Conservation (phyloP, 2,797 vertebrate genomes). For the Microctenopoma lineatum region DNA sequence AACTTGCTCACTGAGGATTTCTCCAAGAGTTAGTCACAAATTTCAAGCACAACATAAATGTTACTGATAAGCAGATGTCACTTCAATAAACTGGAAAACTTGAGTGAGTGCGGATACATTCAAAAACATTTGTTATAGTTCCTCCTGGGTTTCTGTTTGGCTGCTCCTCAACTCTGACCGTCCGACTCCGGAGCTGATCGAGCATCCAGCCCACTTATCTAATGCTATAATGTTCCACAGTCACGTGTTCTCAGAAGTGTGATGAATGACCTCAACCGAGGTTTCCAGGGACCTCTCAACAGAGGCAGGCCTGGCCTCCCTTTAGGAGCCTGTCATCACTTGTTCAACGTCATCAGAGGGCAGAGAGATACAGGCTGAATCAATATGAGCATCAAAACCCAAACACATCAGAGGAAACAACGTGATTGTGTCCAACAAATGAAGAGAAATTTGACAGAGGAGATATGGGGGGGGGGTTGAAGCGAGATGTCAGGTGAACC, state of each 20-base stretch:
- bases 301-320: slow-evolving; percentile 26
- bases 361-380: slow-evolving; percentile 1
- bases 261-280: slow-evolving; percentile 49
- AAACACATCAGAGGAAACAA: background rate
- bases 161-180: slow-evolving; percentile 13
- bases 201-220: slow-evolving; percentile 38
- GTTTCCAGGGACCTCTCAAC: slow-evolving; percentile 38
- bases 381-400: background rate
- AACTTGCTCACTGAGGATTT: slow-evolving; percentile 11
- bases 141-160: slow-evolving; percentile 7
- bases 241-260: slow-evolving; percentile 50
- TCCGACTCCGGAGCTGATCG: slow-evolving; percentile 38
- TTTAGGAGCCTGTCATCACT: slow-evolving; percentile 38
- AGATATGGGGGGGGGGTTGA: background rate
- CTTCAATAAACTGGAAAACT: background rate
- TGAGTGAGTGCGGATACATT: background rate
- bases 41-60: slow-evolving; percentile 6
- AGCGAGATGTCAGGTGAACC: background rate
- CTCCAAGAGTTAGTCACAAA: slow-evolving; percentile 7
- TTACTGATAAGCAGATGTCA: background rate
- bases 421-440: background rate
- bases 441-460: background rate
- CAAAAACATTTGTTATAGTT: slow-evolving; percentile 20
- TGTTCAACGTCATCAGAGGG: slow-evolving; percentile 21
- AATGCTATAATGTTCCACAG: slow-evolving; percentile 27